Evolutionary conservation across 2,797 vertebrate species (phyloP), one percentile per base, ranked within the genome.

Genomic region (Parauchenoglanis punctatus): DNA sequence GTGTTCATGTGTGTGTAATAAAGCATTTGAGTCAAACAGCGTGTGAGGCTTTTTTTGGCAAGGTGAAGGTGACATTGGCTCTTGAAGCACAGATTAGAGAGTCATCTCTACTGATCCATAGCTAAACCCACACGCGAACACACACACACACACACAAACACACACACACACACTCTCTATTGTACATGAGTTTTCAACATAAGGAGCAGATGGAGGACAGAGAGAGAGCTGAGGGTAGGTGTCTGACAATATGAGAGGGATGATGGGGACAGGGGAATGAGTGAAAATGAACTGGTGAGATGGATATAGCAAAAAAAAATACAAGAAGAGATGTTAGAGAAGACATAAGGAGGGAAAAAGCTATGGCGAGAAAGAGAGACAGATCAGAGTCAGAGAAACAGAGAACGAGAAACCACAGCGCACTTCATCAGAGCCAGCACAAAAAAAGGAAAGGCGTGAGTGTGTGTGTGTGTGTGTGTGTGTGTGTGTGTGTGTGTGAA

Each of bases 161-260:
- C 40, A 35, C 68, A 56, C 40, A 35, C 68, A 56, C 35, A 46
- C 68, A 84, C 83, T 59, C 52, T 23, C 31, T 8, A 73, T 46
- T 81, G 59, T 80, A 40, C 77, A 61, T 35, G 54, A 15, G 82
- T 70, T 56, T 84, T 63, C 40, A 76, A 13, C n/a, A 63, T 49
- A 40, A 80, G 73, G 35, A 59, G 15, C 59, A 83, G 70, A 70
- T 44, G 46, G 80, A 82, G 83, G 81, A 28, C 77, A 89, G 88
- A 89, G 86, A 86, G 65, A 49, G 80, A 73, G 80, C 23, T 46
- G 20, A 65, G 44, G 25, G 25, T 49, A 82, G 65, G 65, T 82
- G 90, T 81, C 31, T 86, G 78, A 89, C 72, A 87, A 65, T 20
- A 61, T 56, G 77, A 90, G 72, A 83, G 76, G 76, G 88, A 77